A percentile compares a stretch with the other conserved stretches of the same genome.
Conservation (phyloP, 1,140 invertebrate species). For the Drosophila erecta region DNA sequence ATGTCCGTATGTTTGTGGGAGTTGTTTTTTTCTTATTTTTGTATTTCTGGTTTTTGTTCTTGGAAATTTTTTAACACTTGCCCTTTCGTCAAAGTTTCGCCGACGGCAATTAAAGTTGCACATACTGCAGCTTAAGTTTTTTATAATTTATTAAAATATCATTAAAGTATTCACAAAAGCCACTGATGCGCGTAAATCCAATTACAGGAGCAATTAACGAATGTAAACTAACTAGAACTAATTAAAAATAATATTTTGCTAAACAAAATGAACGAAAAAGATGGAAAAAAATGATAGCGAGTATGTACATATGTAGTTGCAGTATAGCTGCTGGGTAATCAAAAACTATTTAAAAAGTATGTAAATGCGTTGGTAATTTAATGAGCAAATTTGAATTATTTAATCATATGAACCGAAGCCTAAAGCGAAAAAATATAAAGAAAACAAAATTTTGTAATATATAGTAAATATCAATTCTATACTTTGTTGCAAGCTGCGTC, state of each 20-base stretch:
- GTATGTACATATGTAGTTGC: not conserved
- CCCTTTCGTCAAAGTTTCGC: conserved; percentile 45
- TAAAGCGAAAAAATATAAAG: too few species aligned
- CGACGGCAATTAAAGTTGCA: conserved; percentile 53
- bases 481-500: conserved; percentile 3
- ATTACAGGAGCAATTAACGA: conserved; percentile 82
- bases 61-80: conserved; percentile 43
- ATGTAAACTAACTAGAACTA: conserved; percentile 80
- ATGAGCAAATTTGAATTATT: not conserved
- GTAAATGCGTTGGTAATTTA: not conserved
- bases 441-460: too few species aligned
- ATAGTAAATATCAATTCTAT: too few species aligned
- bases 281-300: conserved; percentile 1
- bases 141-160: conserved; percentile 75
- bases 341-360: not conserved
- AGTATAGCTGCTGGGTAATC: conserved; percentile 1
- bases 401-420: too few species aligned
- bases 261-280: conserved; percentile 55
- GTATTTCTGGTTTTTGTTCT: conserved; percentile 23
- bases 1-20: conserved; percentile 16
- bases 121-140: conserved; percentile 42
- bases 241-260: conserved; percentile 80
- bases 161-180: conserved; percentile 60
- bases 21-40: not conserved
- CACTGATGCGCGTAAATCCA: conserved; percentile 75